phyloP scores from a whole-genome alignment of 2,113 vertebrate genomes.

The Silurus meridionalis region DNA sequence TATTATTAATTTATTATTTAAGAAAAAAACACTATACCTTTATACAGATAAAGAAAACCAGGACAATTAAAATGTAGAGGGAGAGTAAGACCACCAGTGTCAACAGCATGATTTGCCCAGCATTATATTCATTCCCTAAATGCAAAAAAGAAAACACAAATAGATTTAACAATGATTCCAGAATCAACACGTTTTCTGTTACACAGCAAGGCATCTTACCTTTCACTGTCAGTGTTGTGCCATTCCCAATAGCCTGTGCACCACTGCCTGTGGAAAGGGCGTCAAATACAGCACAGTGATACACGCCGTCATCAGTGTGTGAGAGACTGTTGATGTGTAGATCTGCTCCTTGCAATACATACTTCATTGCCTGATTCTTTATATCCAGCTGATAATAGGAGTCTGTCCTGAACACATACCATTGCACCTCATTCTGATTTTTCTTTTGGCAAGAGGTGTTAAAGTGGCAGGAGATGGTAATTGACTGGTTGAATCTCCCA shows the following conservation, averaged over 20 bases:
- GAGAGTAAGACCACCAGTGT: slow-evolving; percentile 37
- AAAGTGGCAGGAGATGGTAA: slow-evolving; percentile 23
- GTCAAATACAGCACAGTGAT: slow-evolving; percentile 35
- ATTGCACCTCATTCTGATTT: background rate
- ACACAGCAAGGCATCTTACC: slow-evolving; percentile 25
- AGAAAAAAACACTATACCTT: slow-evolving; percentile 30
- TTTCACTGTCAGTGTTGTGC: slow-evolving; percentile 41
- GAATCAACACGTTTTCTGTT: background rate
- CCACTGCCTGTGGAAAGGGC: background rate
- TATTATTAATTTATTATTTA: background rate
- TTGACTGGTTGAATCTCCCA: background rate
- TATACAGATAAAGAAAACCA: slow-evolving; percentile 33
- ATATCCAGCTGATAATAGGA: slow-evolving; percentile 24
- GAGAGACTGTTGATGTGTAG: slow-evolving; percentile 37
- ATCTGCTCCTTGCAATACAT: background rate
- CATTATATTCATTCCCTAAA: background rate
- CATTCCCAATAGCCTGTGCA: slow-evolving; percentile 37
- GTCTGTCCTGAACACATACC: slow-evolving; percentile 39
- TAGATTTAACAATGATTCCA: slow-evolving; percentile 1
- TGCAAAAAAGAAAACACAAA: background rate
- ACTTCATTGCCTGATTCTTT: background rate
- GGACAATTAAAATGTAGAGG: slow-evolving; percentile 40
- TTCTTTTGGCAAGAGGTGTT: background rate
- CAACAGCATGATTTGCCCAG: background rate
- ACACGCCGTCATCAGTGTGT: slow-evolving; percentile 38